These are phyloP conservation scores for Nannobrachium achirus DNA, from an alignment of 2,113 vertebrate species.

Conservation along the genomic window DNA sequence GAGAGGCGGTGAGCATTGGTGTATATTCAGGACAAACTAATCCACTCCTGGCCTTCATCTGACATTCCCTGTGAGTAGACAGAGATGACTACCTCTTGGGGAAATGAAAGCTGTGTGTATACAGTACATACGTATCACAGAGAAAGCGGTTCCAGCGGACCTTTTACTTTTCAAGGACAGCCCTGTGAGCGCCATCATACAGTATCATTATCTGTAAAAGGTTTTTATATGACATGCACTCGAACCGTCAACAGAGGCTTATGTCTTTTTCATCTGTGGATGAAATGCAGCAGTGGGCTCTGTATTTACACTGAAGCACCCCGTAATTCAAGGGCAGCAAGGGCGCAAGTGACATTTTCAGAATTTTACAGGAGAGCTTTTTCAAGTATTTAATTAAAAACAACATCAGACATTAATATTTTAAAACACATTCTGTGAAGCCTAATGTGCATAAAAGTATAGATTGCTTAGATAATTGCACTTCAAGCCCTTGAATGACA, in stretches of 20 bases:
- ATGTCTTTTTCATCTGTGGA: not conserved
- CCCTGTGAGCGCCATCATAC: not conserved
- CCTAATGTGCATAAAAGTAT: too few relatives aligned
- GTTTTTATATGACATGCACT: not conserved
- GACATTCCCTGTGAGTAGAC: not conserved
- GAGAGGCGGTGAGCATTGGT: too few relatives aligned
- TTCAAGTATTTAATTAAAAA: too few relatives aligned
- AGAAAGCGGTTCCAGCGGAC: not conserved
- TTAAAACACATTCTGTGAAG: too few relatives aligned
- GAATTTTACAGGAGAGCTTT: too few relatives aligned
- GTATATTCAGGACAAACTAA: conserved; percentile 21
- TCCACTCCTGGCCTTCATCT: conserved; percentile 6
- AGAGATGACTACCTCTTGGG: not conserved
- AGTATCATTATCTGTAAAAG: not conserved
- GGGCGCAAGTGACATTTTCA: too few relatives aligned
- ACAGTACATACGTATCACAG: not conserved
- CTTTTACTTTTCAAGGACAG: not conserved
- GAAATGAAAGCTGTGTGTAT: conserved; percentile 5
- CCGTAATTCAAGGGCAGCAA: too few relatives aligned
- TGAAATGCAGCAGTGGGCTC: not conserved
- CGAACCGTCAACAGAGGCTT: not conserved
- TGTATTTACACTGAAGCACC: not conserved
- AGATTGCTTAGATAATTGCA: too few relatives aligned
- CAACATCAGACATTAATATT: too few relatives aligned
- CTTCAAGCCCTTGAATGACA: not conserved